Evolutionary conservation across 2,888 invertebrate species (phyloP).

Genomic region (Candidula unifasciata): DNA sequence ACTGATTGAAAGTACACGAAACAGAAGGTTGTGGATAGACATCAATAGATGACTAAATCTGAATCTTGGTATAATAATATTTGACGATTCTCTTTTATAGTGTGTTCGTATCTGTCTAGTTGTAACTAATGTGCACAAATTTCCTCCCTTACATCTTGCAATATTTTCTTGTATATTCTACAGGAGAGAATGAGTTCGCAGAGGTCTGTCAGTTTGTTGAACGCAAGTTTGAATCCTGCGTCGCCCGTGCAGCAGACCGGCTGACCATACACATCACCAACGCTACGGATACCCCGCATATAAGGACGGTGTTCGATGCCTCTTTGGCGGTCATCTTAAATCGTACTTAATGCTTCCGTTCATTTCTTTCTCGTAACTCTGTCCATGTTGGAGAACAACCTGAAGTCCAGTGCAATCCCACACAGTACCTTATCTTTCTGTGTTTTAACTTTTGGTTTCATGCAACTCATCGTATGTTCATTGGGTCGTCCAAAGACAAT

Average conservation of each 20-base stretch:
- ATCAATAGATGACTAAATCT: too few relatives aligned
- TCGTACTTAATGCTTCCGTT: neutral
- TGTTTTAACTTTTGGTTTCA: too few relatives aligned
- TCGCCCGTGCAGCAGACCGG: constrained; percentile 15
- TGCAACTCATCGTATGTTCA: too few relatives aligned
- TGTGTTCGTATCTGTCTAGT: too few relatives aligned
- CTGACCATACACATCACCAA: constrained; percentile 48
- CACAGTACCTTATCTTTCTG: too few relatives aligned
- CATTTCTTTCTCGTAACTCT: neutral
- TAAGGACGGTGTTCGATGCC: constrained; percentile 51
- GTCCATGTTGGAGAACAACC: neutral
- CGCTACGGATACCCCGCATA: constrained; percentile 50
- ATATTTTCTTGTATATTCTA: neutral
- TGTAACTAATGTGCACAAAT: too few relatives aligned
- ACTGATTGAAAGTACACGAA: too few relatives aligned
- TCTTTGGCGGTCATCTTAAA: constrained; percentile 49
- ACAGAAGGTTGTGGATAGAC: too few relatives aligned
- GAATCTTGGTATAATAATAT: too few relatives aligned
- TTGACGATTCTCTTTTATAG: too few relatives aligned
- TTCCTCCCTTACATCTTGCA: neutral
- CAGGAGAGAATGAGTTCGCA: constrained; percentile 46
- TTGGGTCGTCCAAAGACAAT: too few relatives aligned
- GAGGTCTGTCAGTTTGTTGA: constrained; percentile 48
- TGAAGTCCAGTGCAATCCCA: neutral
- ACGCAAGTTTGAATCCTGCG: constrained; percentile 35